Percentiles rank a stretch among this genome's conserved stretches.
phyloP scores from a whole-genome alignment of 1,140 invertebrate species.

The Drosophila simulans region DNA sequence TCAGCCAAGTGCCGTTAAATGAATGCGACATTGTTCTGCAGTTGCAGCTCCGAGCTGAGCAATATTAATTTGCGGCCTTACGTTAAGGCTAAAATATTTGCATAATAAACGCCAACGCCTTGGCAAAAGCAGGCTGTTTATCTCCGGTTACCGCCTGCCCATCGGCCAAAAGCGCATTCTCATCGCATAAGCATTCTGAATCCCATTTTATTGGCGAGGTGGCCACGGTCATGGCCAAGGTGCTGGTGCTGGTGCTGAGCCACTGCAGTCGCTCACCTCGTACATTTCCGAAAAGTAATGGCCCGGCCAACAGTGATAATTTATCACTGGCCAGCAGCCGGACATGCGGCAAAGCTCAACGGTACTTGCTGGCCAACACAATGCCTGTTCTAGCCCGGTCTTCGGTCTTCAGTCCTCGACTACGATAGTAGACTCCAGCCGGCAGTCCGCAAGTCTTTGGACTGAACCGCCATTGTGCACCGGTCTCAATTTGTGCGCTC shows the following conservation, averaged over 20 bases:
- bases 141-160: constrained; percentile 38
- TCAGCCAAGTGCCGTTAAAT: constrained; percentile 81
- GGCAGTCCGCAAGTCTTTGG: background rate
- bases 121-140: constrained; percentile 32
- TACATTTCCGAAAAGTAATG: constrained; percentile 81
- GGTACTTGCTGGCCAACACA: constrained; percentile 71
- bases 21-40: constrained; percentile 73
- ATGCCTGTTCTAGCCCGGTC: constrained; percentile 36
- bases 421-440: background rate
- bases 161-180: constrained; percentile 66
- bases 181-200: constrained; percentile 50
- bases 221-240: background rate
- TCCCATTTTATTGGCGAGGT: constrained; percentile 43
- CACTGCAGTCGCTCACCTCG: constrained; percentile 67
- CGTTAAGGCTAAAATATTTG: constrained; percentile 80
- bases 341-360: constrained; percentile 65
- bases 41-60: constrained; percentile 31
- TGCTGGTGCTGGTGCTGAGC: constrained; percentile 32
- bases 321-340: constrained; percentile 80
- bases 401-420: background rate
- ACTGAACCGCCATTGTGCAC: constrained; percentile 34
- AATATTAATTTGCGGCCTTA: constrained; percentile 72
- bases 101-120: constrained; percentile 82
- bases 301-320: constrained; percentile 77
- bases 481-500: constrained; percentile 73